phyloP scores from a whole-genome alignment of 2,797 vertebrate species.

The Sebastes goodei region DNA sequence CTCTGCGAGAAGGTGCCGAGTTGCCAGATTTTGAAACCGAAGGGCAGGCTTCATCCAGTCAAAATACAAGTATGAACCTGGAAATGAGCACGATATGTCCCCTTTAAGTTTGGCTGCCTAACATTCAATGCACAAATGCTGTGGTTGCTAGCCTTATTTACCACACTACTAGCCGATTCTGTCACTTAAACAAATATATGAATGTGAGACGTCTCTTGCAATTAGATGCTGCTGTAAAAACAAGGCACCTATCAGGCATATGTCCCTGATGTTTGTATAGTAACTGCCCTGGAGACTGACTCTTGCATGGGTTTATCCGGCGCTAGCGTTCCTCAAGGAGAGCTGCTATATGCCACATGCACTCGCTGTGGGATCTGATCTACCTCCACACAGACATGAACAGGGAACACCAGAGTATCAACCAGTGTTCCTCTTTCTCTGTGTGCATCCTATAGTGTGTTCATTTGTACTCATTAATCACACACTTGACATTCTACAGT shows the following conservation, averaged over 20 bases:
- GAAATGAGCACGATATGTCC: too few species aligned
- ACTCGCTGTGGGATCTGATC: constrained; percentile 9
- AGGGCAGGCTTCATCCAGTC: too few species aligned
- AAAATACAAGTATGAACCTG: too few species aligned
- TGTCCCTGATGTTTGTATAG: constrained; percentile 57
- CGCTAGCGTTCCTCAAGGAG: constrained; percentile 39
- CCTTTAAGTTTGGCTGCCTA: too few species aligned
- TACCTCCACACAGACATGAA: not conserved
- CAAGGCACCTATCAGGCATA: constrained; percentile 44
- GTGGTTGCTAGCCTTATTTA: too few species aligned
- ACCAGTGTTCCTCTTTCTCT: not conserved
- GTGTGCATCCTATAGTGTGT: too few species aligned
- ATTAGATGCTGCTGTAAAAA: constrained; percentile 34
- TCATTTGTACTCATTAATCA: not conserved
- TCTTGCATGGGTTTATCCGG: constrained; percentile 33
- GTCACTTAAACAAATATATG: not conserved
- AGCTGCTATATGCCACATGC: constrained; percentile 2
- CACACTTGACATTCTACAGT: not conserved
- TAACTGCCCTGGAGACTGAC: constrained; percentile 55
- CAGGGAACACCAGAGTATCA: not conserved
- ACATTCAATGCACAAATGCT: too few species aligned
- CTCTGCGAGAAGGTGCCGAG: too few species aligned
- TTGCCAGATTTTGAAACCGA: too few species aligned
- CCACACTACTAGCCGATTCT: too few species aligned
- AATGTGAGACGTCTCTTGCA: constrained; percentile 8